Evolutionary conservation across 2,888 invertebrate genomes (phyloP).

Genomic region (Holacanthella duospinosa): DNA sequence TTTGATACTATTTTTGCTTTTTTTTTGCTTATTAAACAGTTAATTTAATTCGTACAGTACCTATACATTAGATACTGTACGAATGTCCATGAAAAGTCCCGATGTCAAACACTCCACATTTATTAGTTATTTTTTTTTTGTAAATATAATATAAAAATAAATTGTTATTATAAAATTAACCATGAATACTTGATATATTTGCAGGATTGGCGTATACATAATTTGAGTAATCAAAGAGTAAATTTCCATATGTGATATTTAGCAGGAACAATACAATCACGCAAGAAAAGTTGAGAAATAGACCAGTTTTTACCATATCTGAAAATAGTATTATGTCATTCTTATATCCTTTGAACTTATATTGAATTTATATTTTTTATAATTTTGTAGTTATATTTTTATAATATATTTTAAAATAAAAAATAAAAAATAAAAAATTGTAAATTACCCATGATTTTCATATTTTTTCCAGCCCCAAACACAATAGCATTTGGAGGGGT

Average conservation of each 20-base stretch:
- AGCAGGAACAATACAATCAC: constrained; percentile 13
- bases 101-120: too few relatives aligned
- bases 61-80: too few relatives aligned
- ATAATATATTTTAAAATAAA: too few relatives aligned
- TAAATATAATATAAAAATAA: neutral
- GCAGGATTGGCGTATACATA: constrained; percentile 17
- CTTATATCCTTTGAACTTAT: too few relatives aligned
- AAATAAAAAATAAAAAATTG: neutral
- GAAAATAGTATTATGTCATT: neutral
- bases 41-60: too few relatives aligned
- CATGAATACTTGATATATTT: neutral
- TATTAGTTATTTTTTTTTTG: neutral
- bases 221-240: constrained; percentile 19
- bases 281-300: constrained; percentile 19
- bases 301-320: constrained; percentile 15
- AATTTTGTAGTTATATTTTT: neutral
- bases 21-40: too few relatives aligned
- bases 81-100: too few relatives aligned
- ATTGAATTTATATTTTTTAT: too few relatives aligned
- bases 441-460: neutral
- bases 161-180: neutral
- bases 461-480: constrained; percentile 57
- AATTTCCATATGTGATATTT: constrained; percentile 17
- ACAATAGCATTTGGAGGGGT: constrained; percentile 92
- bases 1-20: too few relatives aligned